Percentiles rank a stretch among this genome's conserved stretches.
Evolutionary conservation across 2,888 invertebrate species (phyloP).

Genomic region (Drosophila helvetica): DNA sequence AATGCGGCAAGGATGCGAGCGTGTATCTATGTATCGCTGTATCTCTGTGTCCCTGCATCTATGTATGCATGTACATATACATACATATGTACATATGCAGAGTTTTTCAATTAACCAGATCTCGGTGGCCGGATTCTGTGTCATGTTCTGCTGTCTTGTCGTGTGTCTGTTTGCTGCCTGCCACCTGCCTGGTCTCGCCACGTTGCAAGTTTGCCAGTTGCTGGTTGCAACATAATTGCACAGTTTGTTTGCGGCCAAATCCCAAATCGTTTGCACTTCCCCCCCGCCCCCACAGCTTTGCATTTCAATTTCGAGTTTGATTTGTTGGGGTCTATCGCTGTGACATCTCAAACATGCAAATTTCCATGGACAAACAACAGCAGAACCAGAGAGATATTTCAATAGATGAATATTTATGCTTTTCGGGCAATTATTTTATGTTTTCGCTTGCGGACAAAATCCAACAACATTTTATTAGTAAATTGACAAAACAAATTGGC

Average conservation of each 20-base stretch:
- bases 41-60: constrained; percentile 17
- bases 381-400: neutral
- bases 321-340: constrained; percentile 33
- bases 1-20: constrained; percentile 58
- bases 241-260: constrained; percentile 24
- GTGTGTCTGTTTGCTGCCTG: constrained; percentile 17
- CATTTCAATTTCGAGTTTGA: constrained; percentile 32
- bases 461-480: constrained; percentile 10
- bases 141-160: constrained; percentile 32
- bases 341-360: constrained; percentile 37
- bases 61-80: constrained; percentile 1
- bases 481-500: constrained; percentile 5
- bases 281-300: neutral
- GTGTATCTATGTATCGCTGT: constrained; percentile 16
- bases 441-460: constrained; percentile 11
- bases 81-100: constrained; percentile 4
- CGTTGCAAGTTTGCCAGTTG: constrained; percentile 26
- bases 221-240: constrained; percentile 17
- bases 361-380: constrained; percentile 37
- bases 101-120: constrained; percentile 43
- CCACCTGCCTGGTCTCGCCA: constrained; percentile 22
- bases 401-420: constrained; percentile 38
- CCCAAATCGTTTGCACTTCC: constrained; percentile 34
- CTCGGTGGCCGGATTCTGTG: constrained; percentile 18
- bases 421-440: constrained; percentile 32